Evolutionary conservation across 2,888 invertebrate genomes (phyloP).

Genomic region (Pristionchus mayeri): DNA sequence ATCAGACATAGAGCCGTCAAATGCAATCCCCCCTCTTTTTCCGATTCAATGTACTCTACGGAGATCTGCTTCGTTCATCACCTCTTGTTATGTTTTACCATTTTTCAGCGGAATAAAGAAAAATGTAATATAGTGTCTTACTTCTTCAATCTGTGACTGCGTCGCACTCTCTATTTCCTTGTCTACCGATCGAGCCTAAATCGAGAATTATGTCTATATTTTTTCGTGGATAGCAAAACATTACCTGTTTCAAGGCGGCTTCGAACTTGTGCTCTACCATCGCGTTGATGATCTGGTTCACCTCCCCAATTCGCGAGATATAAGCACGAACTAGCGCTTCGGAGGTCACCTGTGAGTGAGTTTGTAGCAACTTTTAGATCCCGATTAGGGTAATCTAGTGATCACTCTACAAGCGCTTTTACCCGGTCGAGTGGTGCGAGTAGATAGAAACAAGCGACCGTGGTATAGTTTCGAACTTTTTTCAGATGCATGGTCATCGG

Average conservation of each 20-base stretch:
- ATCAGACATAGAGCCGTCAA: too few species aligned
- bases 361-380: neutral
- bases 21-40: too few species aligned
- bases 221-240: neutral
- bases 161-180: neutral
- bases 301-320: conserved; percentile 40
- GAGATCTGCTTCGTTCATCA: too few species aligned
- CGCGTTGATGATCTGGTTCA: conserved; percentile 70
- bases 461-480: too few species aligned
- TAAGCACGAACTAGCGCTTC: neutral
- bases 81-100: too few species aligned
- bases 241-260: conserved; percentile 52
- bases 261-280: conserved; percentile 69
- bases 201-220: too few species aligned
- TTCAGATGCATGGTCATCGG: neutral
- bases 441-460: too few species aligned
- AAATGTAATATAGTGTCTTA: neutral
- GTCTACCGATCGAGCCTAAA: neutral
- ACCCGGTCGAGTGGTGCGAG: neutral
- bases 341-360: neutral
- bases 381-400: neutral
- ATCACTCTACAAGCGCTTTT: neutral
- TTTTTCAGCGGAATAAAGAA: neutral
- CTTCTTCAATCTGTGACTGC: neutral
- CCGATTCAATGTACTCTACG: too few species aligned